These are phyloP conservation scores for Threskiornis aethiopicus DNA, from an alignment of 2,797 vertebrate species.

Conservation along the genomic window DNA sequence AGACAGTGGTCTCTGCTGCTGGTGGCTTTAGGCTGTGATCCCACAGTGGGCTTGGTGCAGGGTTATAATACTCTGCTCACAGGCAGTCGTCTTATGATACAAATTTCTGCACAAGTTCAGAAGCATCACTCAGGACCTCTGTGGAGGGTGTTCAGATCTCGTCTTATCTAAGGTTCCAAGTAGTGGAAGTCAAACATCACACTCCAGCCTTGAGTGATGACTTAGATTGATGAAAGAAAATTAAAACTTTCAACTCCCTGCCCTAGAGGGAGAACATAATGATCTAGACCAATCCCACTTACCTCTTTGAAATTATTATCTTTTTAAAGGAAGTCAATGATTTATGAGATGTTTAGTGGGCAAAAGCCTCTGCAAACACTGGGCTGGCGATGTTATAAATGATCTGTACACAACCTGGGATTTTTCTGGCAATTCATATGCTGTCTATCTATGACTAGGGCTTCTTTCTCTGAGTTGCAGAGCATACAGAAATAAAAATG, in stretches of 20 bases:
- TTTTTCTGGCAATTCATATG: conserved; percentile 7
- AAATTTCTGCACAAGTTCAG: background rate
- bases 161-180: background rate
- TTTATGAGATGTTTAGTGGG: conserved; percentile 59
- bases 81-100: fast-evolving
- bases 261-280: conserved; percentile 44
- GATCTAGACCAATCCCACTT: conserved; percentile 54
- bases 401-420: background rate
- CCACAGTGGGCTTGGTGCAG: fast-evolving
- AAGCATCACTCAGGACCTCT: background rate
- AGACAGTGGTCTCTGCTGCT: background rate
- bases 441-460: background rate
- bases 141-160: background rate
- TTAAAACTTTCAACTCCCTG: conserved; percentile 50
- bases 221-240: conserved; percentile 57
- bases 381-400: conserved; percentile 32
- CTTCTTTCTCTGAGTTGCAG: background rate
- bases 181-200: conserved; percentile 2
- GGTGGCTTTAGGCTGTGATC: background rate
- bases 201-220: background rate
- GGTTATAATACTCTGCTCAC: background rate
- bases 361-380: conserved; percentile 5
- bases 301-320: conserved; percentile 49
- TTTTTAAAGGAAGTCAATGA: conserved; percentile 57
- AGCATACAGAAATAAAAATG: background rate